These are phyloP conservation scores for Anthoscopus minutus DNA, from an alignment of 2,113 vertebrate species.

Conservation along the genomic window DNA sequence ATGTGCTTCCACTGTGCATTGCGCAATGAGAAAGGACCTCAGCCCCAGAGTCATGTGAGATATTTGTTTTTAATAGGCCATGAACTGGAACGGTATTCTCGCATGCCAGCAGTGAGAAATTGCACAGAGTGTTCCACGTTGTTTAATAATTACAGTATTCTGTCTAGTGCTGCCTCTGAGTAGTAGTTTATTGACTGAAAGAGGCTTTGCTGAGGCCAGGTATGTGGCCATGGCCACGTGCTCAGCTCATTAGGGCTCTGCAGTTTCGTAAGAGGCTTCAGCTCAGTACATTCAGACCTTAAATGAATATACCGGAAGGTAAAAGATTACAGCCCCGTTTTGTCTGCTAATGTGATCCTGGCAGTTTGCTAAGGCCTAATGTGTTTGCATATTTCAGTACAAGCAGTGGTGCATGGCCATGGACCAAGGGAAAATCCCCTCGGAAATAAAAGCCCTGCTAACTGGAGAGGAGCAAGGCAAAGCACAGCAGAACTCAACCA, in stretches of 20 bases:
- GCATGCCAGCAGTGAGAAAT: neutral
- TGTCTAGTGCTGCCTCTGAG: neutral
- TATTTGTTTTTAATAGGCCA: constrained; percentile 45
- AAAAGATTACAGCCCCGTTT: neutral
- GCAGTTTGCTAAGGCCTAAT: neutral
- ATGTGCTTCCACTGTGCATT: neutral
- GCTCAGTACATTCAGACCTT: neutral
- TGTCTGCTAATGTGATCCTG: constrained; percentile 18
- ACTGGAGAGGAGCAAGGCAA: constrained; percentile 89
- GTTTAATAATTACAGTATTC: constrained; percentile 55
- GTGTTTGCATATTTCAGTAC: constrained; percentile 77
- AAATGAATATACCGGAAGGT: neutral
- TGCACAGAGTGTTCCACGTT: constrained; percentile 29
- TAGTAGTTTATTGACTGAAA: constrained; percentile 22
- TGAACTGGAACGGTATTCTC: constrained; percentile 52
- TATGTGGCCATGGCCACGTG: neutral
- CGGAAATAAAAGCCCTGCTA: constrained; percentile 94
- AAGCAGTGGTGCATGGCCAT: constrained; percentile 98
- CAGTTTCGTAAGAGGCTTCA: neutral
- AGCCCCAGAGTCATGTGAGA: constrained; percentile 28
- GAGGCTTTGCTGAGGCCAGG: constrained; percentile 5
- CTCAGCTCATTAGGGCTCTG: neutral
- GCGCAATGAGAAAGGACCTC: neutral
- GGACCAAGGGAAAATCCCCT: constrained; percentile 98
- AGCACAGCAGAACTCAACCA: constrained; percentile 72